Base-by-base conservation (phyloP, 2,888 invertebrate genomes). In the Clivina fossor region DNA sequence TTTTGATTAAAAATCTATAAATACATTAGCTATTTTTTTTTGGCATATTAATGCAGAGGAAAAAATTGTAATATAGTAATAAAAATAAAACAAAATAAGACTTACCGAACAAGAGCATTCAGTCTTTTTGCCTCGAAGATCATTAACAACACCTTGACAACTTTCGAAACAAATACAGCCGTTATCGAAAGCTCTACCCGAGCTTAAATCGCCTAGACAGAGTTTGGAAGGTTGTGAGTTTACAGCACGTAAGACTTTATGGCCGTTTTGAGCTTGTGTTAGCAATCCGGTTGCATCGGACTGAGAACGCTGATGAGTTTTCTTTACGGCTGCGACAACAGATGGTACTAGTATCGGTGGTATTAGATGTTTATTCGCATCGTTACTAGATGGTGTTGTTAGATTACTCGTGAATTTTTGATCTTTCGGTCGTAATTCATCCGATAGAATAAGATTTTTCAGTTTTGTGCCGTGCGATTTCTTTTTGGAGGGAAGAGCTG, bases 101-200 rank as follows among this genome's bases (percentile, higher is more conserved):
- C 80, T 79, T 73, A 85, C 85, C 68, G 83, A 82, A 72, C 90
- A 92, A 64, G 81, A 80, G 72, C 91, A 93, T 64, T 87, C 82
- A 64, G 87, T 87, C 70, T 83, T 82, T 69, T 83, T 81, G 51
- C 90, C 90, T 60, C 86, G 80, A 63, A 90, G 77, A 70, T 88
- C 86, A 68, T 88, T 90, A 57, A 87, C 84, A 61, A 85, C 82
- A 57, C 86, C 87, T 69, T 85, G 83, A 70, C 92, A 90, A 67
- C 90, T 90, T 70, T 88, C 85, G 66, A 92, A 92, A 72, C 94
- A 94, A 61, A 86, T 82, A 77, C 98, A 99, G 60, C 96, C 96
- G 73, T 88, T 96, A 76, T 98, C 96, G 74, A 97, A 98, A 20
- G 96, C 97, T 67, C 91, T 84, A 32, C 97, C 98, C 11, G 96